These are phyloP conservation scores for Acipenser ruthenus DNA, from an alignment of 2,797 vertebrate genomes.

Conservation along the genomic window DNA sequence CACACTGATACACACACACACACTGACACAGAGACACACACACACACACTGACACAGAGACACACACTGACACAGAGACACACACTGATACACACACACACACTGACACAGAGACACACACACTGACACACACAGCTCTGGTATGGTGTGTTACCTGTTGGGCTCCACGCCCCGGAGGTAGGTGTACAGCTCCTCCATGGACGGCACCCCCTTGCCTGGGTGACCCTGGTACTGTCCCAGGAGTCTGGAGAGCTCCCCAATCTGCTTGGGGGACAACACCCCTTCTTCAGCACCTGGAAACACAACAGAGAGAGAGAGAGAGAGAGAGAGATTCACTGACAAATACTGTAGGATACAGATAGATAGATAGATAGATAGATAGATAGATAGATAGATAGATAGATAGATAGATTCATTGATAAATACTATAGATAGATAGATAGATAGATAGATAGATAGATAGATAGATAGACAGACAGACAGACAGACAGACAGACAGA, in stretches of 20 bases:
- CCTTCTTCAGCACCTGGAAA: conserved; percentile 26
- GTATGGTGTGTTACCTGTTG: conserved; percentile 18
- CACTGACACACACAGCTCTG: too few species aligned
- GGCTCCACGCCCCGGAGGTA: conserved; percentile 32
- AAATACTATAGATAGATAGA: background rate
- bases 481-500: too few species aligned
- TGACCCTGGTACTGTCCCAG: conserved; percentile 27
- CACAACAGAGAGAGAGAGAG: background rate
- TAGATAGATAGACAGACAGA: too few species aligned
- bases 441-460: too few species aligned
- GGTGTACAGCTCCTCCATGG: conserved; percentile 31
- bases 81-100: too few species aligned
- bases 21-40: too few species aligned
- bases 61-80: too few species aligned
- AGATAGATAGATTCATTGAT: background rate
- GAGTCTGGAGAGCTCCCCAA: conserved; percentile 39
- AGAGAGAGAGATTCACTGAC: background rate
- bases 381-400: background rate
- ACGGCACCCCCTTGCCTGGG: conserved; percentile 24
- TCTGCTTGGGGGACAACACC: conserved; percentile 16
- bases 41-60: too few species aligned
- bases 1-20: too few species aligned
- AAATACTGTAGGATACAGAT: background rate
- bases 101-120: too few species aligned
- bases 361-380: background rate